Conservation (phyloP, 1,140 invertebrate species). For the Phymorhynchus buccinoides region DNA sequence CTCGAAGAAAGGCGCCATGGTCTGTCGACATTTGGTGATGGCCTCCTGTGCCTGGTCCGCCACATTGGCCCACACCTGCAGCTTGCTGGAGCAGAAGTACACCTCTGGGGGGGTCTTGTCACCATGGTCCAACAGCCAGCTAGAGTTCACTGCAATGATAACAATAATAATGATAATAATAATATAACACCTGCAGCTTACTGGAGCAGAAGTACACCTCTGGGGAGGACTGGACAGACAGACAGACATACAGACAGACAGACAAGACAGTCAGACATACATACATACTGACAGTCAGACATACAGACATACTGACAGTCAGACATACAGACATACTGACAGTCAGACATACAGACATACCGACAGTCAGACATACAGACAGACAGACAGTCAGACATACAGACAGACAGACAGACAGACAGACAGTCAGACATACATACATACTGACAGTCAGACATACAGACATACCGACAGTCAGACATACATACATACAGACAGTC, state of each 20-base stretch:
- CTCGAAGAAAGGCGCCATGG: slow-evolving; percentile 63
- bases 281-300: not conserved
- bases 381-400: not conserved
- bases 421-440: not conserved
- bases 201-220: slow-evolving; percentile 65
- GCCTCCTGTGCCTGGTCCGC: slow-evolving; percentile 67
- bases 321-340: not conserved
- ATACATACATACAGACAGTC: not conserved
- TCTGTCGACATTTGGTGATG: slow-evolving; percentile 51
- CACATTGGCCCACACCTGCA: slow-evolving; percentile 67
- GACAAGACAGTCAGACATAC: no score
- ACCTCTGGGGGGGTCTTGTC: slow-evolving; percentile 49
- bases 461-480: not conserved
- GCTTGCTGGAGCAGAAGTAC: slow-evolving; percentile 68
- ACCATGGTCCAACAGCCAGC: slow-evolving; percentile 63
- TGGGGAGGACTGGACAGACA: not conserved
- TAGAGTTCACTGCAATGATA: slow-evolving; percentile 62
- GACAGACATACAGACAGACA: no score
- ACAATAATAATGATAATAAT: no score
- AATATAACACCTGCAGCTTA: slow-evolving; percentile 67
- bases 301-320: not conserved
- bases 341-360: not conserved
- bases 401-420: not conserved
- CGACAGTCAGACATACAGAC: not conserved
- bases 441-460: not conserved